A percentile compares a stretch with the other conserved stretches of the same genome.
Evolutionary conservation across 1,140 invertebrate species (phyloP).

Genomic region (Microplitis mediator): DNA sequence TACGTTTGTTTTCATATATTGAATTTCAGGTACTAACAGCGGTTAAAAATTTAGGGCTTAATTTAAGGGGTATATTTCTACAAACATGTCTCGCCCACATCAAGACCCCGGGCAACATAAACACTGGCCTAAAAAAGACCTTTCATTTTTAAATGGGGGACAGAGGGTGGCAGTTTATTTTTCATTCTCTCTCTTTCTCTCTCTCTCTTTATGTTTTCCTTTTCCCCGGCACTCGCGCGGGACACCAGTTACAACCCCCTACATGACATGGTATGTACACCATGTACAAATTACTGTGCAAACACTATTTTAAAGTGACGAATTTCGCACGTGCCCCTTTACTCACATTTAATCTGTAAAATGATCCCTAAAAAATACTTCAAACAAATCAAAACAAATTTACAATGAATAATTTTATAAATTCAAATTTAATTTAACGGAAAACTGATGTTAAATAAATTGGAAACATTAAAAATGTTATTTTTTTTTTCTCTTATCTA

Average conservation of each 20-base stretch:
- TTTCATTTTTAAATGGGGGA: constrained; percentile 20
- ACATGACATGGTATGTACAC: neutral
- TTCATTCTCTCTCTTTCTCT: constrained; percentile 3
- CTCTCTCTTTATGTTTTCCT: too few relatives aligned
- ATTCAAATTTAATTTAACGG: too few relatives aligned
- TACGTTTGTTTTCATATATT: constrained; percentile 16
- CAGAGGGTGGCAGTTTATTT: constrained; percentile 9
- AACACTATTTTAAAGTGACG: constrained; percentile 27
- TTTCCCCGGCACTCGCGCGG: neutral
- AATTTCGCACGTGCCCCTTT: constrained; percentile 19
- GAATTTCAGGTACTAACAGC: constrained; percentile 6
- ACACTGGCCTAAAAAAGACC: neutral
- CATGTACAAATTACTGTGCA: constrained; percentile 16
- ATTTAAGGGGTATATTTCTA: constrained; percentile 10
- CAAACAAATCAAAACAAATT: neutral
- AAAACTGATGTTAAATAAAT: too few relatives aligned
- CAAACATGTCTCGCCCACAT: constrained; percentile 18
- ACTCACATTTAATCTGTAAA: constrained; percentile 9
- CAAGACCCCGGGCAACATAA: neutral
- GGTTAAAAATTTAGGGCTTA: constrained; percentile 6
- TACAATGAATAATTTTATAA: neutral
- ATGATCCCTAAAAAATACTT: constrained; percentile 13
- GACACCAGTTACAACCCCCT: constrained; percentile 1
- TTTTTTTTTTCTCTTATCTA: too few relatives aligned
- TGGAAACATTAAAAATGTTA: too few relatives aligned